Evolutionary conservation across 2,888 invertebrate genomes (phyloP).

Genomic region (Yponomeuta plumbellus): DNA sequence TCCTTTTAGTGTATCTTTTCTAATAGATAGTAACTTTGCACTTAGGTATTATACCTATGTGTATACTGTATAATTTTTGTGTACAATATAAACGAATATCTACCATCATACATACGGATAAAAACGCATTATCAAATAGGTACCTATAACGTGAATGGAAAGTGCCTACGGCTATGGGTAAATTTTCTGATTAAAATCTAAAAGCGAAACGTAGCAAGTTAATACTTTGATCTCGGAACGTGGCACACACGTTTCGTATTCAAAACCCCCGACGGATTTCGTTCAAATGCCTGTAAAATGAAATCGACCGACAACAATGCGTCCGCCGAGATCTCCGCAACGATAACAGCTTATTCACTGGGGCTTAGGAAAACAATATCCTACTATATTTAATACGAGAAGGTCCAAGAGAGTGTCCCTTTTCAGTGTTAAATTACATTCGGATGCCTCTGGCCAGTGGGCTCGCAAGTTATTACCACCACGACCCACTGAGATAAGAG

Average conservation of each 20-base stretch:
- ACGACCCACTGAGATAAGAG: background rate
- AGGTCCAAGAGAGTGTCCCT: background rate
- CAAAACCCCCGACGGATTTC: background rate
- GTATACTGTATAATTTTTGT: too few species aligned
- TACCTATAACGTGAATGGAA: too few species aligned
- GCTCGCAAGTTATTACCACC: background rate
- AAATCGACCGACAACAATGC: background rate
- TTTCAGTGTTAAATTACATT: constrained; percentile 2
- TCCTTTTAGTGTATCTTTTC: background rate
- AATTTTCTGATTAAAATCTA: background rate
- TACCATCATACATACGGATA: background rate
- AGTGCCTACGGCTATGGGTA: background rate
- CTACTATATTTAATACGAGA: background rate
- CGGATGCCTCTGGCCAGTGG: background rate
- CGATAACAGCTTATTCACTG: background rate
- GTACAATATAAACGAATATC: background rate
- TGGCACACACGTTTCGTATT: background rate
- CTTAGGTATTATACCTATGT: background rate
- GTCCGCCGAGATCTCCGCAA: background rate
- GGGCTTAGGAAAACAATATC: background rate
- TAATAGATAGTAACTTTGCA: background rate
- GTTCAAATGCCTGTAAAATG: background rate
- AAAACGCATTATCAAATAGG: background rate
- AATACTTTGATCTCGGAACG: background rate
- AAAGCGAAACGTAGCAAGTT: background rate